A percentile compares a stretch with the other conserved stretches of the same genome.
Evolutionary conservation across 2,797 vertebrate genomes (phyloP).

Genomic region (Acomys russatus): DNA sequence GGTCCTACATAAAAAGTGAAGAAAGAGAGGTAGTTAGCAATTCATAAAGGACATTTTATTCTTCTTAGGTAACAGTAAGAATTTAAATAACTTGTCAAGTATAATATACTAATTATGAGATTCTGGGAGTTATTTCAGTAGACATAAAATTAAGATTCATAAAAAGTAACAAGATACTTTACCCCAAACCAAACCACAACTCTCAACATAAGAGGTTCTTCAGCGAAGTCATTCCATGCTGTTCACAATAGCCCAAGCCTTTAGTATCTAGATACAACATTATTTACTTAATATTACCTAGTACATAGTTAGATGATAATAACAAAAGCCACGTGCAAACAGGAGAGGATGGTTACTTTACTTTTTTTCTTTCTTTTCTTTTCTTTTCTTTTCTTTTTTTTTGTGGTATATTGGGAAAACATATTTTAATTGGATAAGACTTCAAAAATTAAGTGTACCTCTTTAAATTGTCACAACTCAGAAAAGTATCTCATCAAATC

Average conservation of each 20-base stretch:
- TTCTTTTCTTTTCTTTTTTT: no score
- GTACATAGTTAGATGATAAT: not conserved
- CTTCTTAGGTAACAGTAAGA: not conserved
- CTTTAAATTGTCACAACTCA: not conserved
- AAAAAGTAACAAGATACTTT: not conserved
- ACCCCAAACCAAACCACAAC: not conserved
- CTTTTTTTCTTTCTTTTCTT: no score
- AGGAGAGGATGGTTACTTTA: not conserved
- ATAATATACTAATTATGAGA: constrained; percentile 44
- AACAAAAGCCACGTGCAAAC: not conserved
- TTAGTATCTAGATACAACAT: not conserved
- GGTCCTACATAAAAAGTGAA: constrained; percentile 33
- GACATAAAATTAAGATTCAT: not conserved
- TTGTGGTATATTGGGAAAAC: not conserved
- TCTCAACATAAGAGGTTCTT: not conserved
- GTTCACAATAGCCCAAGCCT: not conserved
- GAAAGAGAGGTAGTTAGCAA: constrained; percentile 12
- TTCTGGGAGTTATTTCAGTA: constrained; percentile 14
- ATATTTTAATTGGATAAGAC: not conserved
- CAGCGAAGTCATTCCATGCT: not conserved
- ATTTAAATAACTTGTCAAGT: not conserved
- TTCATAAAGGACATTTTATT: not conserved
- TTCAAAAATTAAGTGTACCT: not conserved
- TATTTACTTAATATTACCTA: not conserved
- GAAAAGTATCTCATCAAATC: not conserved